These are phyloP conservation scores for Clarias magur DNA, from an alignment of 2,113 vertebrate species.

Conservation along the genomic window DNA sequence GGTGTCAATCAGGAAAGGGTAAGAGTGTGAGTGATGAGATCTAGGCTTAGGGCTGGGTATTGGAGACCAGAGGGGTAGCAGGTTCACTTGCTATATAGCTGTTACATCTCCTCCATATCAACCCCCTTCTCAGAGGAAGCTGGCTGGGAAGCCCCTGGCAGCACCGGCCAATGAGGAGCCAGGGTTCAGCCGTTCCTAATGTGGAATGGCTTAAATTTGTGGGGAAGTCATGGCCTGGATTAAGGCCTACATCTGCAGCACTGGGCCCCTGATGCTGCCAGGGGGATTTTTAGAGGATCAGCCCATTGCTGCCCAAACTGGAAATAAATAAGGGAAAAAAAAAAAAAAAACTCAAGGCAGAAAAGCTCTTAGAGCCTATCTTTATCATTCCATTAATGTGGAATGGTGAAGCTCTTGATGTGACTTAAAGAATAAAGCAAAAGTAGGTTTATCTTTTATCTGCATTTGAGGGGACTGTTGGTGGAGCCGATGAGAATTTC, in stretches of 20 bases:
- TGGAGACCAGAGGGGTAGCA: background rate
- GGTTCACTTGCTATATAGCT: conserved; percentile 12
- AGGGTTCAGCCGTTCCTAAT: conserved; percentile 59
- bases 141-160: conserved; percentile 36
- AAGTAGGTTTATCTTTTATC: conserved; percentile 35
- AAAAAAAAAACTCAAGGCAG: conserved; percentile 51
- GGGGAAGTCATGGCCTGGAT: conserved; percentile 61
- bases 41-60: background rate
- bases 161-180: conserved; percentile 49
- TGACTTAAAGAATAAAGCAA: conserved; percentile 28
- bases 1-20: conserved; percentile 2
- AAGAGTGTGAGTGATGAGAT: background rate
- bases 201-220: conserved; percentile 63
- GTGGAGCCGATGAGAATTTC: conserved; percentile 1
- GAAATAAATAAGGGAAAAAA: conserved; percentile 57
- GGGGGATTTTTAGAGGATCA: conserved; percentile 61
- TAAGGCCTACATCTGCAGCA: conserved; percentile 60
- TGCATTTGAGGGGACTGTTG: conserved; percentile 16
- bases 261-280: conserved; percentile 54
- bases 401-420: conserved; percentile 34
- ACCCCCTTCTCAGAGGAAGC: conserved; percentile 42
- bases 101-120: conserved; percentile 38
- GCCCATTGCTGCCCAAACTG: conserved; percentile 53
- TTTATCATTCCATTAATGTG: conserved; percentile 41
- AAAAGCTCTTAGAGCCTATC: conserved; percentile 43